Evolutionary conservation across 2,888 invertebrate genomes (phyloP).

Genomic region (Mystacides longicornis): DNA sequence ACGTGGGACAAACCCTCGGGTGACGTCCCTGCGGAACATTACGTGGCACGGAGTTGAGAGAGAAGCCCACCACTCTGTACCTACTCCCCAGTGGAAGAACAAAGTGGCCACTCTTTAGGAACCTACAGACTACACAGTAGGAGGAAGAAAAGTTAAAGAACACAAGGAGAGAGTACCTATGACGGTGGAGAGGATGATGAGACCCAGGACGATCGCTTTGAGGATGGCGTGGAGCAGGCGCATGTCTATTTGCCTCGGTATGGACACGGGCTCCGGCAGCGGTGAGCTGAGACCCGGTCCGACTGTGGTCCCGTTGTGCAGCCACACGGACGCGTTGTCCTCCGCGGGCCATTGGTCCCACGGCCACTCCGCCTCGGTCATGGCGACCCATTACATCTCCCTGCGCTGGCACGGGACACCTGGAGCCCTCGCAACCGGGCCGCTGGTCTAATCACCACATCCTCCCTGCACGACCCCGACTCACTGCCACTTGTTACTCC

Average conservation of each 20-base stretch:
- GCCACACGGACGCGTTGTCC: not conserved
- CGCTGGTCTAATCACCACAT: too few species aligned
- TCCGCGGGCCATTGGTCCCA: not conserved
- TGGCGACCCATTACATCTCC: not conserved
- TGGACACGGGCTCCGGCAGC: not conserved
- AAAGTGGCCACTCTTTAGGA: too few species aligned
- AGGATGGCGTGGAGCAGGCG: slow-evolving; percentile 55
- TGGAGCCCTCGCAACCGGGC: not conserved
- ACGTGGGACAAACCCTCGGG: too few species aligned
- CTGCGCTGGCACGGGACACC: not conserved
- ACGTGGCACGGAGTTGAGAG: too few species aligned
- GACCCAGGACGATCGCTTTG: slow-evolving; percentile 51
- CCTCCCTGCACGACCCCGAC: too few species aligned
- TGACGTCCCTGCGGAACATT: too few species aligned
- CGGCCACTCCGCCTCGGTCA: slow-evolving; percentile 1
- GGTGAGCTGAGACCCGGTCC: not conserved
- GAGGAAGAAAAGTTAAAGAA: too few species aligned
- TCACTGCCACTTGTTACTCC: too few species aligned
- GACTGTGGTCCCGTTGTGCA: not conserved
- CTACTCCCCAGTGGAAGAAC: too few species aligned
- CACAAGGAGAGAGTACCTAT: slow-evolving; percentile 51
- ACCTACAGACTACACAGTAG: too few species aligned
- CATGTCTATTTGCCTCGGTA: slow-evolving; percentile 27
- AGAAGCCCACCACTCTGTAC: too few species aligned
- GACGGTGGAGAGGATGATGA: slow-evolving; percentile 56